Evolutionary conservation across 2,113 vertebrate species (phyloP), one percentile per base, ranked within the genome.

Genomic region (Diglossa brunneiventris): DNA sequence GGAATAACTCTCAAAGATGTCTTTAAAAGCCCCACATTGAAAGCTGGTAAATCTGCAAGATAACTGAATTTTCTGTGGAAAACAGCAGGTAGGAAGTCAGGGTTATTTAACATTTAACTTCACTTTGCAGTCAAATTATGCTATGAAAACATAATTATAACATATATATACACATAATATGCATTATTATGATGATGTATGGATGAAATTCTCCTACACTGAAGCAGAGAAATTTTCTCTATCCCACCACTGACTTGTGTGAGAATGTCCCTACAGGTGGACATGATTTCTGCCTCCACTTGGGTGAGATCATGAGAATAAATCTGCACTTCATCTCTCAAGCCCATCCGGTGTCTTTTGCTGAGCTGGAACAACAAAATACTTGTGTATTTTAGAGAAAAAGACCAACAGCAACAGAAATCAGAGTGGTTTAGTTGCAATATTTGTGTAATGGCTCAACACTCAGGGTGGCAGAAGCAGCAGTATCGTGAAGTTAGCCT

Each of bases 381-480:
- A 58, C 24, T 92, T 83, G 50, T 67, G 46, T 87, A 33, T 90
- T 95, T 92, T 35, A 35, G 59, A 92, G 66, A 41, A 92, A 95
- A 96, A 97, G 83, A 88, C 58, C 69, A 96, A 5, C 75, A 87
- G 31, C 63, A 85, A 64, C 20, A 92, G 73, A 94, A 90, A 96
- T 26, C 84, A 49, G 76, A 87, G 85, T 90, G 76, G 72, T 50
- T 97, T 94, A 66, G 69, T 79, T 88, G 4, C 62, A 27, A 55
- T 93, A 83, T 96, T 94, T 95, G 89, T 94, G 74, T 95, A 92
- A 94, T 95, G 93, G 86, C 75, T 97, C 94, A 91, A 80, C 64
- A 52, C 63, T 87, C 76, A 67, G 17, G 66, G 90, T 78, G 42
- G 88, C 52, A 92, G 93, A 87, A 96, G 76, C 84, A 90, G 85